These are phyloP conservation scores for Catajapyx aquilonaris DNA, from an alignment of 1,140 invertebrate species.

Conservation along the genomic window DNA sequence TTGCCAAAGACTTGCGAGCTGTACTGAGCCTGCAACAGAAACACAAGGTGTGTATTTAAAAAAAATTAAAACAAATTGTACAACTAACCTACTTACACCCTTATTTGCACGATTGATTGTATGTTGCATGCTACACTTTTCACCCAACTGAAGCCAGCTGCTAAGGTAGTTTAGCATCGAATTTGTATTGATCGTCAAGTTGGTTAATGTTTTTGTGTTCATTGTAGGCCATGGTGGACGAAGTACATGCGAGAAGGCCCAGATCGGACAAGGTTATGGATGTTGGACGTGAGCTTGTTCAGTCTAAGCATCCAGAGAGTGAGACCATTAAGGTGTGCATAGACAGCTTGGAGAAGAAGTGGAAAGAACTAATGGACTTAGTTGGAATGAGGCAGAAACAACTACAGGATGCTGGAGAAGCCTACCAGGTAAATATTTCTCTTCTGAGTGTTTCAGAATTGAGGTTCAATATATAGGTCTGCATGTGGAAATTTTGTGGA, in stretches of 20 bases:
- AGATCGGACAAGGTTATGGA: constrained; percentile 56
- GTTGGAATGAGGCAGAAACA: constrained; percentile 61
- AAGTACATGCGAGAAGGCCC: constrained; percentile 64
- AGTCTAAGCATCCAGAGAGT: constrained; percentile 50
- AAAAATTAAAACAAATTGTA: no score
- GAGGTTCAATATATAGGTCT: no score
- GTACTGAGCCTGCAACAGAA: constrained; percentile 81
- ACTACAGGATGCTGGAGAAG: constrained; percentile 80
- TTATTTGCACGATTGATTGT: no score
- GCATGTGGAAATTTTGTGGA: no score
- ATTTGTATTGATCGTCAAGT: no score
- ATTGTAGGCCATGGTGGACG: constrained; percentile 64
- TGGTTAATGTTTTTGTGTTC: no score
- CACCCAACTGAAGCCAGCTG: no score
- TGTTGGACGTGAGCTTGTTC: constrained; percentile 47
- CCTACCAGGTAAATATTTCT: constrained; percentile 61
- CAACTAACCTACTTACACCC: no score
- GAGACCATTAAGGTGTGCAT: constrained; percentile 56
- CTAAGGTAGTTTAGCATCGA: no score
- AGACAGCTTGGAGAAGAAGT: constrained; percentile 59
- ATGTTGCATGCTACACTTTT: no score
- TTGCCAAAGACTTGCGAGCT: constrained; percentile 76
- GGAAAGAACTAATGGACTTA: constrained; percentile 66
- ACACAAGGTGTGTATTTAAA: constrained; percentile 72
- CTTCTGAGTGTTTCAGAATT: no score